A percentile compares a stretch with the other conserved stretches of the same genome.
These are phyloP conservation scores for Apus apus DNA, from an alignment of 2,113 vertebrate species.

Conservation along the genomic window DNA sequence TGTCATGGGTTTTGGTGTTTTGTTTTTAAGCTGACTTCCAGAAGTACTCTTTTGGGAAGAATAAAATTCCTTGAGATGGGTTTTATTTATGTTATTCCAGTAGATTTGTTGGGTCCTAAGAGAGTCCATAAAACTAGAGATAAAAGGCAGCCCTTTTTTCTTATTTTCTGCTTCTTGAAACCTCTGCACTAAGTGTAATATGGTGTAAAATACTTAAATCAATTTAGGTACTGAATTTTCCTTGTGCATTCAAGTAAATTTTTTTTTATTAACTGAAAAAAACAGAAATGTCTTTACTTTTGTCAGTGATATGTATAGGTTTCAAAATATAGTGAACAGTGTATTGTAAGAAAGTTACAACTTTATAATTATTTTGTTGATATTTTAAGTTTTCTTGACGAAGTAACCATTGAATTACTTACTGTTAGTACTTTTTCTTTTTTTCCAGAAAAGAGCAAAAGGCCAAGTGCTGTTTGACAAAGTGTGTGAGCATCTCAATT, in stretches of 20 bases:
- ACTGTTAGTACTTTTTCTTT: background rate
- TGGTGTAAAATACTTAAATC: background rate
- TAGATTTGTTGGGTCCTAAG: background rate
- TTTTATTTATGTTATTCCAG: background rate
- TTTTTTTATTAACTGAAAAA: background rate
- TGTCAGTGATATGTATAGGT: background rate
- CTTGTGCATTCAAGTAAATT: background rate
- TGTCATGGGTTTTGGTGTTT: background rate
- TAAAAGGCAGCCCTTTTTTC: background rate
- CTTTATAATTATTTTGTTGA: background rate
- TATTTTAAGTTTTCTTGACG: background rate
- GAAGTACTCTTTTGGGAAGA: background rate
- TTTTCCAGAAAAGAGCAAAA: constrained; percentile 81
- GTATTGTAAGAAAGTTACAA: background rate
- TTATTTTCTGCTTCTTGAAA: background rate
- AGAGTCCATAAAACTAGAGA: background rate
- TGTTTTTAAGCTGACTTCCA: background rate
- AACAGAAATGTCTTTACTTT: too few species aligned
- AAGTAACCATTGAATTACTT: rapidly evolving
- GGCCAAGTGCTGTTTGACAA: constrained; percentile 83
- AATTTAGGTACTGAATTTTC: background rate
- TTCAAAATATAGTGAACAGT: background rate
- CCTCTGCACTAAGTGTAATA: background rate
- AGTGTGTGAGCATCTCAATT: constrained; percentile 87
- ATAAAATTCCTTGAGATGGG: background rate